phyloP scores from a whole-genome alignment of 1,140 invertebrate species.

The Ctenoplectra terminalis region DNA sequence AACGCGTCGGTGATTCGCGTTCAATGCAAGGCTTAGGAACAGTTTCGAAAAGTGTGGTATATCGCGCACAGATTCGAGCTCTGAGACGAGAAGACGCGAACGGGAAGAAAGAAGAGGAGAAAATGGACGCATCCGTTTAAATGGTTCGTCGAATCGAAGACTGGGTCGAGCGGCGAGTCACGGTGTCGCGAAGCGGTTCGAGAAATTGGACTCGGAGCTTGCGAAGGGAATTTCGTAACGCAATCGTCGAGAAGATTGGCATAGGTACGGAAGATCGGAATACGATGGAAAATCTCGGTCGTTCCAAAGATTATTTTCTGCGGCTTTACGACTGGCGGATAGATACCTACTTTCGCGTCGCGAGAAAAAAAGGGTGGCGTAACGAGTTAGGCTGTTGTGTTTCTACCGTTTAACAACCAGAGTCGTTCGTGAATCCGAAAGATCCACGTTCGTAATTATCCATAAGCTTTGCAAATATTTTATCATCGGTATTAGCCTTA shows the following conservation, averaged over 20 bases:
- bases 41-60: neutral
- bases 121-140: slow-evolving; percentile 54
- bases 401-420: slow-evolving; percentile 2
- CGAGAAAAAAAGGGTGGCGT: slow-evolving; percentile 21
- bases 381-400: slow-evolving; percentile 21
- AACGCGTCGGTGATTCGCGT: slow-evolving; percentile 6
- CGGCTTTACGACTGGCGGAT: slow-evolving; percentile 35
- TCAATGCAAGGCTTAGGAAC: neutral
- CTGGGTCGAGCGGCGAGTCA: slow-evolving; percentile 52
- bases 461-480: neutral
- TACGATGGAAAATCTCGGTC: slow-evolving; percentile 62
- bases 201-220: slow-evolving; percentile 61
- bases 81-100: too few relatives aligned
- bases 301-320: slow-evolving; percentile 60
- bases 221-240: slow-evolving; percentile 68
- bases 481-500: neutral
- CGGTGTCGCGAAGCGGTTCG: slow-evolving; percentile 60
- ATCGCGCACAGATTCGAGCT: neutral
- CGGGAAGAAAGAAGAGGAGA: neutral
- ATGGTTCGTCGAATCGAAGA: slow-evolving; percentile 55
- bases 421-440: neutral
- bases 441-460: slow-evolving; percentile 12
- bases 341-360: slow-evolving; percentile 46
- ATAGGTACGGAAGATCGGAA: slow-evolving; percentile 38
- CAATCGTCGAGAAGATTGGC: slow-evolving; percentile 59